Evolutionary conservation across 2,888 invertebrate species (phyloP).

Genomic region (Macrosoma leucophasiata): DNA sequence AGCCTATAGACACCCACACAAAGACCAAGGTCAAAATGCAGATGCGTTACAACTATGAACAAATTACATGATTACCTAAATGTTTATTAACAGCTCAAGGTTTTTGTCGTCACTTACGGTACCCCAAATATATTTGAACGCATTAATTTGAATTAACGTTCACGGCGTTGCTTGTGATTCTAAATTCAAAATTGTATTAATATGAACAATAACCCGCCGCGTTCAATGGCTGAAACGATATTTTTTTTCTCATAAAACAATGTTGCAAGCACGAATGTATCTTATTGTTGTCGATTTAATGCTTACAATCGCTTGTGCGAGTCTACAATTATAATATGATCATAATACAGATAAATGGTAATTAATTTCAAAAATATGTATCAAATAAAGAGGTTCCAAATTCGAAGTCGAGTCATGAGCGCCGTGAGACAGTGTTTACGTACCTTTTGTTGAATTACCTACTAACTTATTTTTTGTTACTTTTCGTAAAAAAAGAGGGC

Average conservation of each 20-base stretch:
- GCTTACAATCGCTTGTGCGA: slow-evolving; percentile 28
- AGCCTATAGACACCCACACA: too few species aligned
- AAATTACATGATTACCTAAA: too few species aligned
- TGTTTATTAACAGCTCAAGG: slow-evolving; percentile 3
- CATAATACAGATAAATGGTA: slow-evolving; percentile 48
- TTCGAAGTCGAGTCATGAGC: too few species aligned
- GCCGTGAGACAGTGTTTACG: too few species aligned
- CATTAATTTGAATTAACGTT: slow-evolving; percentile 59
- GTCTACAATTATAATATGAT: slow-evolving; percentile 24
- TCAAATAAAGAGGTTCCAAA: slow-evolving; percentile 63
- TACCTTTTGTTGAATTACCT: too few species aligned
- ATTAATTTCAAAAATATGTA: slow-evolving; percentile 68
- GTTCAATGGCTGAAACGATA: slow-evolving; percentile 64
- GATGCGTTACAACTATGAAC: too few species aligned
- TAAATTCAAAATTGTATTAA: slow-evolving; percentile 66
- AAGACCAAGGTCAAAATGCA: too few species aligned
- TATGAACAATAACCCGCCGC: slow-evolving; percentile 50
- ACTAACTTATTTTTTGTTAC: too few species aligned
- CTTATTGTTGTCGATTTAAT: slow-evolving; percentile 30
- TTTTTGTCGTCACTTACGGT: slow-evolving; percentile 27
- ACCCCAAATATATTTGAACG: slow-evolving; percentile 49
- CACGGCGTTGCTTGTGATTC: slow-evolving; percentile 51
- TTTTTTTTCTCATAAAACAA: slow-evolving; percentile 58
- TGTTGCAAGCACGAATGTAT: slow-evolving; percentile 28
- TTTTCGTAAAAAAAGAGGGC: too few species aligned